Evolutionary conservation across 2,888 invertebrate genomes (phyloP).

Genomic region (Callinectes sapidus): DNA sequence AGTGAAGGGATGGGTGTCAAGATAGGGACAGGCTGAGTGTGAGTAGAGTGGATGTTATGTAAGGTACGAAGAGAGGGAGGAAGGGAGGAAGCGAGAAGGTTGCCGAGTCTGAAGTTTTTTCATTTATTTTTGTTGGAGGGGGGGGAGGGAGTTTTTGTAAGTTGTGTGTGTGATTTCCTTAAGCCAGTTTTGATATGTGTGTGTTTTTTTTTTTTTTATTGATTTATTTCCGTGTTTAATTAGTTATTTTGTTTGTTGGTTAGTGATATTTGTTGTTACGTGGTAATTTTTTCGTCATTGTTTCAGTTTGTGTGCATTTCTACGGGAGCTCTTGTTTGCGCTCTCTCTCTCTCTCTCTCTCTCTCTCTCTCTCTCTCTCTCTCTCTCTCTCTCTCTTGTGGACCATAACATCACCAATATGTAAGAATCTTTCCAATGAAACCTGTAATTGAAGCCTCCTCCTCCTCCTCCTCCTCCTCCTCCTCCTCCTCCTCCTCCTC

Average conservation of each 20-base stretch:
- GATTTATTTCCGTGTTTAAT: no score
- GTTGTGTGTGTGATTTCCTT: no score
- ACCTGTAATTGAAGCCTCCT: background rate
- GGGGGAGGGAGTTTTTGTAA: no score
- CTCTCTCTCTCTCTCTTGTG: background rate
- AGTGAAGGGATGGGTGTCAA: background rate
- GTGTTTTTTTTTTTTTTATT: no score
- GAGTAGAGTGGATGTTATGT: background rate
- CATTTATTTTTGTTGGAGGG: no score
- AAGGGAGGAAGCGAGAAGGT: background rate
- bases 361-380: conserved; percentile 25
- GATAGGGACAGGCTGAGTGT: background rate
- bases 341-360: conserved; percentile 25
- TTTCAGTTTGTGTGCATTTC: background rate
- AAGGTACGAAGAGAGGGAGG: background rate
- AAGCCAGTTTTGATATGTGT: no score
- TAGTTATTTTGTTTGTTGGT: no score
- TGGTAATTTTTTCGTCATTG: background rate
- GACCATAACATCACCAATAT: conserved; percentile 6
- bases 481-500: background rate
- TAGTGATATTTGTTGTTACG: background rate
- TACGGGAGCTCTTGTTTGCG: background rate
- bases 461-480: background rate
- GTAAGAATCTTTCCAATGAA: background rate
- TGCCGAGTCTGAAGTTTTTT: no score